phyloP scores from a whole-genome alignment of 2,113 vertebrate genomes.

The Embiotoca jacksoni region DNA sequence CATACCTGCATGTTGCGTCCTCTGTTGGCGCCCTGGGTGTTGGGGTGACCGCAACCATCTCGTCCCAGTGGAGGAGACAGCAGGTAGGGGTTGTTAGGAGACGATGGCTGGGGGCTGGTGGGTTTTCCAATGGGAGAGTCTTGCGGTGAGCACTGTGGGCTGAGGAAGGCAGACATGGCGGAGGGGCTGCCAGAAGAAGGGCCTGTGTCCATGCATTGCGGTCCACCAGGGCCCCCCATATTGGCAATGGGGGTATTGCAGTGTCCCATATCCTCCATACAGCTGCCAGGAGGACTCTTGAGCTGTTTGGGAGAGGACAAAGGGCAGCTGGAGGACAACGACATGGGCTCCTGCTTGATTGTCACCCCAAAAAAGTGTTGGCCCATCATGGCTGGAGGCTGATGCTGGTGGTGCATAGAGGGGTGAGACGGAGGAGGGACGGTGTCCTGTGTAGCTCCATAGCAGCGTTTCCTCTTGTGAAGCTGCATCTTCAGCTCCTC shows the following conservation, averaged over 20 bases:
- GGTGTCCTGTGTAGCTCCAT: slow-evolving; percentile 77
- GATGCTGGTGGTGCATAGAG: slow-evolving; percentile 76
- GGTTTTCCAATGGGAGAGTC: slow-evolving; percentile 88
- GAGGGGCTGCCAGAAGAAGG: slow-evolving; percentile 80
- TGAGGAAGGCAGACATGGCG: slow-evolving; percentile 91
- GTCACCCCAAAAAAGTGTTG: slow-evolving; percentile 88
- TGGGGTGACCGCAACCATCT: slow-evolving; percentile 84
- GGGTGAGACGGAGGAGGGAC: slow-evolving; percentile 61
- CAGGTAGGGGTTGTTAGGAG: slow-evolving; percentile 91
- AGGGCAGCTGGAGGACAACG: slow-evolving; percentile 89
- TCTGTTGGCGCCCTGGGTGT: slow-evolving; percentile 79
- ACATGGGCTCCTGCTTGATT: slow-evolving; percentile 92
- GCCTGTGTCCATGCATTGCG: slow-evolving; percentile 83
- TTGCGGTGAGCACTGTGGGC: slow-evolving; percentile 95
- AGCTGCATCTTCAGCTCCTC: slow-evolving; percentile 96
- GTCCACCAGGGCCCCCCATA: slow-evolving; percentile 75
- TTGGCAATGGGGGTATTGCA: slow-evolving; percentile 79
- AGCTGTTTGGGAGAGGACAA: slow-evolving; percentile 87
- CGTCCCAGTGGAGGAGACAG: slow-evolving; percentile 82
- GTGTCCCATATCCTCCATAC: slow-evolving; percentile 83
- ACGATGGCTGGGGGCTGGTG: slow-evolving; percentile 91
- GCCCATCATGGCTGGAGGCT: slow-evolving; percentile 72
- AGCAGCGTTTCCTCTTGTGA: slow-evolving; percentile 90
- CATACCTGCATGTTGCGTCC: slow-evolving; percentile 87
- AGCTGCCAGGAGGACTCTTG: slow-evolving; percentile 72